Evolutionary conservation across 1,140 invertebrate genomes (phyloP), one percentile per base, ranked within the genome.

Genomic region (Polyergus mexicanus): DNA sequence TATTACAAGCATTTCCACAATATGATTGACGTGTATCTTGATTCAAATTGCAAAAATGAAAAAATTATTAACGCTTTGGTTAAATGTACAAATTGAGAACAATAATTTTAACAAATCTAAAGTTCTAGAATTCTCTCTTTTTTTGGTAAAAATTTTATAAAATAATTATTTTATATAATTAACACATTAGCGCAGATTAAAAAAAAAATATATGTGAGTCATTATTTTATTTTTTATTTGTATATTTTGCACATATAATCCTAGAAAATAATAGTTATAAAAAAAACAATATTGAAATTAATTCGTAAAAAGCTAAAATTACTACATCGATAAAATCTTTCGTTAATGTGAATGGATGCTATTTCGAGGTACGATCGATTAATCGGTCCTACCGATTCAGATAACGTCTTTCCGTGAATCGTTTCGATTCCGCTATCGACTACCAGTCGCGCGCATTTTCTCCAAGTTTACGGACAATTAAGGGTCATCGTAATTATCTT

Each of bases 401-500:
- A 84, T 88, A 66, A 63, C 41, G 13, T 19, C 81, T 54, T 32
- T 60, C 58, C 51, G n/a, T 16, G 22, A 76, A 89, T 89, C 60
- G 3, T 22, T 28, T 58, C 38, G 77, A 77, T 75, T 87, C 56
- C 66, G 1, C 11, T 60, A 65, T 75, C 74, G 62, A 19, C 1
- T 16, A 47, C 47, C 28, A 58, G 35, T 8, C 32, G 41, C 22
- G 47, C 19, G 22, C 81, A 89, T 84, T 75, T 89, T 77, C 77
- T 58, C 65, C 62, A 28, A 60, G 66, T 89, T 89, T 65, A 60
- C 54, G 47, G 60, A 63, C 72, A 68, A 89, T 89, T 89, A 89
- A 89, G 87, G 72, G 41, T 22, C 54, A 13, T 71, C 62, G 32
- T 89, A 89, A 89, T 89, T 87, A 89, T 89, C 71, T 86, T 87